Evolutionary conservation across 2,888 invertebrate genomes (phyloP), one percentile per base, ranked within the genome.

Genomic region (Phoronis australis): DNA sequence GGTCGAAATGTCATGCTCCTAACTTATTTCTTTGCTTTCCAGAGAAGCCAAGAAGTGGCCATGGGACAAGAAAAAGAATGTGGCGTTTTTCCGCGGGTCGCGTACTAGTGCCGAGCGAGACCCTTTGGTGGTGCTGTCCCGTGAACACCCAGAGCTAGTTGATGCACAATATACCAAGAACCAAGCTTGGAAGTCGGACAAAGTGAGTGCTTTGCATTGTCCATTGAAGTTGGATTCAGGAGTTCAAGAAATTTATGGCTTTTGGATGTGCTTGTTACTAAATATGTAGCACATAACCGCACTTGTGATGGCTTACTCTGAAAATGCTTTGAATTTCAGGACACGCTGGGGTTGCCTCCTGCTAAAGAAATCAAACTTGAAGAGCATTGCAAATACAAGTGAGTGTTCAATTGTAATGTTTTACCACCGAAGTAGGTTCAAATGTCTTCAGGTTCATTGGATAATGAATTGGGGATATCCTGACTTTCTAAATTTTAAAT

Each of bases 161-260:
- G 90, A 96, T 80, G 96, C 96, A 1, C 85, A 87, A 59, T 97
- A 95, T 72, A 97, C 96, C 0, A 96, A 94, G 78, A 97, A 97
- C 78, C 97, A 97, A 80, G 96, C 95, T 0, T 97, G 95, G 95
- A 95, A 90, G 78, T 94, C 94, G 4, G 86, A 88, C 57, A 85
- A 83, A 64, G 90, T 71, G 46, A 31, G 59, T 49, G 31, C 20
- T 40, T 3, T 31, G 25, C 4, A 9, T 42, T 20, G 15, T 31
- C 15, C 31, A 31, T n/a, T 31, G 31, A 31, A 31, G 31, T 31
- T 31, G 31, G 6, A 39, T 6, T n/a, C 6, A 20, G 20, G 20
- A 6, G 18, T 39, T 6, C 18, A 6, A 6, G 39, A n/a, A 6
- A 39, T 39, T 39, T 23, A 4, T 31, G 9, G 31, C 31, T 9